phyloP scores from a whole-genome alignment of 2,888 invertebrate genomes.

The Melolontha melolontha region DNA sequence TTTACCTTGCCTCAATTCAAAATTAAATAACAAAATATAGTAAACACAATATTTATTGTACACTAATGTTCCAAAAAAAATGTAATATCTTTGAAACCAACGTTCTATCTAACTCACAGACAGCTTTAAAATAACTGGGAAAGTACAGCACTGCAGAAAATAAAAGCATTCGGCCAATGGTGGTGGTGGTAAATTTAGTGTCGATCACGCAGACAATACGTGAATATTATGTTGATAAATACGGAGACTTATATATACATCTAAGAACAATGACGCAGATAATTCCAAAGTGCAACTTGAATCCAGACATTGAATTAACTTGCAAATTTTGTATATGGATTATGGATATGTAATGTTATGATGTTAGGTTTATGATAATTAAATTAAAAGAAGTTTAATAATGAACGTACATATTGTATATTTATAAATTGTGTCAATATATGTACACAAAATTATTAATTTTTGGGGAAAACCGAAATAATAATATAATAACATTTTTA shows the following conservation, averaged over 20 bases:
- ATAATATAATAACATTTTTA: too few species aligned
- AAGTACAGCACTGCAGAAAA: conserved; percentile 25
- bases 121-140: conserved; percentile 24
- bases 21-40: conserved; percentile 9
- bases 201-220: conserved; percentile 23
- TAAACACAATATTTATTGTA: not conserved
- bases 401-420: too few species aligned
- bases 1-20: conserved; percentile 6
- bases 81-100: not conserved
- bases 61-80: not conserved
- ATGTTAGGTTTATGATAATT: too few species aligned
- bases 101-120: not conserved
- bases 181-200: conserved; percentile 22
- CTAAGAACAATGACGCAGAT: not conserved
- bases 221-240: conserved; percentile 30
- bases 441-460: too few species aligned
- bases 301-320: conserved; percentile 1
- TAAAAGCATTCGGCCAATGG: conserved; percentile 13
- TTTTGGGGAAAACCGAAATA: too few species aligned
- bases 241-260: not conserved
- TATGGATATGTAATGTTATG: too few species aligned
- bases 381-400: too few species aligned
- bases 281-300: conserved; percentile 10
- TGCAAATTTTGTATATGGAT: too few species aligned
- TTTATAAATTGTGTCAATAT: too few species aligned